Conservation (phyloP, 1,140 invertebrate genomes). For the Leptestheria dahalacensis region DNA sequence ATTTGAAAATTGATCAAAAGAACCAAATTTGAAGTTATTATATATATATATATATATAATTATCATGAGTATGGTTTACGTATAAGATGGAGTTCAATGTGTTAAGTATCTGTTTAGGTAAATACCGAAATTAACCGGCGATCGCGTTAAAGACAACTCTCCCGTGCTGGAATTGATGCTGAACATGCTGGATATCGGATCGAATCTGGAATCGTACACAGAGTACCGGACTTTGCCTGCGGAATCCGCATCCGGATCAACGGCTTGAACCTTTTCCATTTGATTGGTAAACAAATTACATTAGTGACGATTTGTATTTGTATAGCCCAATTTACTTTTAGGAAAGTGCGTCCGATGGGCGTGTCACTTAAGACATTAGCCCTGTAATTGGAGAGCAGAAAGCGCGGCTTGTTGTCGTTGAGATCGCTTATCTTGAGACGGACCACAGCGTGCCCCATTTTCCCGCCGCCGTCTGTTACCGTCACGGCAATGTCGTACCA, state of each 20-base stretch:
- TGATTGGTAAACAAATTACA: no score
- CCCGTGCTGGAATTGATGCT: conserved; percentile 51
- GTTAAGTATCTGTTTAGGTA: no score
- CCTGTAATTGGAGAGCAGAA: conserved; percentile 63
- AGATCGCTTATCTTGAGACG: conserved; percentile 61
- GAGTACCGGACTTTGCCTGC: conserved; percentile 53
- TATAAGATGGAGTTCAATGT: no score
- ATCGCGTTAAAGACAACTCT: conserved; percentile 43
- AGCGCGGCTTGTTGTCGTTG: conserved; percentile 76
- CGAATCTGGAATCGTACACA: conserved; percentile 47
- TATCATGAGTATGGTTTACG: neutral
- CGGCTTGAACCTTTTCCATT: conserved; percentile 44
- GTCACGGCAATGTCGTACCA: conserved; percentile 63
- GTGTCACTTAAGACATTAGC: conserved; percentile 48
- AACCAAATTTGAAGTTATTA: conserved; percentile 6
- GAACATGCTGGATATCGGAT: conserved; percentile 44
- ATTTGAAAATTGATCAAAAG: no score
- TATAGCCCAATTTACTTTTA: conserved; percentile 36
- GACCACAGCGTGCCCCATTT: conserved; percentile 59
- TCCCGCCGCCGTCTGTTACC: conserved; percentile 71
- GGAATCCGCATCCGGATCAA: conserved; percentile 51
- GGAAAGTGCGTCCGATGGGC: conserved; percentile 42
- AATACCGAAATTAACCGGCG: conserved; percentile 39
- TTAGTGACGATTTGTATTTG: neutral
- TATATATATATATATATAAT: conserved; percentile 8